These are phyloP conservation scores for Frieseomelitta varia DNA, from an alignment of 1,140 invertebrate species.

Conservation along the genomic window DNA sequence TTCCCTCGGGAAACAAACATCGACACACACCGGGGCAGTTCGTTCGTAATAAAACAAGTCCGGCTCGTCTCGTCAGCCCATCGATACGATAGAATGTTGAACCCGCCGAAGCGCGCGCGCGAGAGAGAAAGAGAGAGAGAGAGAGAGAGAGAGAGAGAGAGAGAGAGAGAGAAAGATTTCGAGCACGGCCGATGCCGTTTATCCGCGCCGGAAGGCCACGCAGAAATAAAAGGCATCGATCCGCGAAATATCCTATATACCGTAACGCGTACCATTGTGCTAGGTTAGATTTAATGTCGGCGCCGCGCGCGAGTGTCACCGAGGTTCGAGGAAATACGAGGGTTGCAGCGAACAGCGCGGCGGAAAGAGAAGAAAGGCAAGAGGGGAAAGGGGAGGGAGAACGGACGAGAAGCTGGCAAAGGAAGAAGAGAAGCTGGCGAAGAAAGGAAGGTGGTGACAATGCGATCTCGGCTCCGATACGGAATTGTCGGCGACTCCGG, in stretches of 20 bases:
- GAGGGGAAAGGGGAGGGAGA: slow-evolving; percentile 33
- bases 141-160: too few relatives aligned
- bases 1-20: neutral
- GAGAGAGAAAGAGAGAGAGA: too few relatives aligned
- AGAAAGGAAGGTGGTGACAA: slow-evolving; percentile 72
- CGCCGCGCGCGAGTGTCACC: slow-evolving; percentile 63
- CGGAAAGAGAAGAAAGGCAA: slow-evolving; percentile 12
- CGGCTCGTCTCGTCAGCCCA: neutral
- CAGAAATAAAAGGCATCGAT: slow-evolving; percentile 74
- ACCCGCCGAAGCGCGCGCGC: too few relatives aligned
- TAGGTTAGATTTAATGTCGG: slow-evolving; percentile 70
- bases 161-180: neutral
- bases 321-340: slow-evolving; percentile 64
- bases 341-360: slow-evolving; percentile 36
- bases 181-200: slow-evolving; percentile 33
- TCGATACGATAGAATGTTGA: neutral
- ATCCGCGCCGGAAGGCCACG: slow-evolving; percentile 26
- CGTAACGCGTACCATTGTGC: slow-evolving; percentile 71
- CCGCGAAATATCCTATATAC: slow-evolving; percentile 73
- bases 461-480: slow-evolving; percentile 73
- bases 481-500: slow-evolving; percentile 69
- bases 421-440: slow-evolving; percentile 45
- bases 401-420: slow-evolving; percentile 24
- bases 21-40: too few relatives aligned
- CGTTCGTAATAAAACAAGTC: slow-evolving; percentile 20